phyloP scores from a whole-genome alignment of 2,797 vertebrate species.

The Amblyraja radiata region DNA sequence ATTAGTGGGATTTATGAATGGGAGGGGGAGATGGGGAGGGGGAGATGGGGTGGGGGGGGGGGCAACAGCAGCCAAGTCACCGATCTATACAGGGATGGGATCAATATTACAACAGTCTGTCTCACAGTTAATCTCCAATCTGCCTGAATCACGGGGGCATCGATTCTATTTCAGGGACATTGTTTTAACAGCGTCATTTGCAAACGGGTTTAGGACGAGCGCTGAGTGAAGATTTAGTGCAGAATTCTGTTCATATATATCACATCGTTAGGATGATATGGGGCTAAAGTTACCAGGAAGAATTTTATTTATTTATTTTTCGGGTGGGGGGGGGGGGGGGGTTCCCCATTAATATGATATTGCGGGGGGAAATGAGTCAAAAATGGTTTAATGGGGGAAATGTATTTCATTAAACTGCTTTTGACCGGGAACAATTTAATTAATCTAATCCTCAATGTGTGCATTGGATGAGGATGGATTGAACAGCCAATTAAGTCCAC shows the following conservation, averaged over 20 bases:
- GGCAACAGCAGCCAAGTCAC: background rate
- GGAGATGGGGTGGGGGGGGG: no score
- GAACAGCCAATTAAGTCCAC: background rate
- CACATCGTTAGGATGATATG: background rate
- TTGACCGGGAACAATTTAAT: background rate
- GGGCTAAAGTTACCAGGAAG: background rate
- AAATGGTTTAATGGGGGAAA: background rate
- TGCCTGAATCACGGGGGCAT: background rate
- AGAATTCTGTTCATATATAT: background rate
- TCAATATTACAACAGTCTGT: background rate
- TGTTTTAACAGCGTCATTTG: background rate
- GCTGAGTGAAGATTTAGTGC: background rate
- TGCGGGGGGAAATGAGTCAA: background rate
- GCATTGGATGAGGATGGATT: background rate
- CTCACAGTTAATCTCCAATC: conserved; percentile 7
- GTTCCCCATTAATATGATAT: background rate
- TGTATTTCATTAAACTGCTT: background rate
- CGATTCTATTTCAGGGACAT: conserved; percentile 11
- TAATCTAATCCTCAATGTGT: background rate
- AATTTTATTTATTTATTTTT: no score
- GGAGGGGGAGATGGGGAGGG: background rate
- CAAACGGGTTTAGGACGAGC: background rate
- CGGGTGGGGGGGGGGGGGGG: no score
- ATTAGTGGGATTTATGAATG: background rate
- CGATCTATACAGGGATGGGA: background rate